Evolutionary conservation across 2,113 vertebrate species (phyloP), one percentile per base, ranked within the genome.

Genomic region (Halcyon senegalensis): DNA sequence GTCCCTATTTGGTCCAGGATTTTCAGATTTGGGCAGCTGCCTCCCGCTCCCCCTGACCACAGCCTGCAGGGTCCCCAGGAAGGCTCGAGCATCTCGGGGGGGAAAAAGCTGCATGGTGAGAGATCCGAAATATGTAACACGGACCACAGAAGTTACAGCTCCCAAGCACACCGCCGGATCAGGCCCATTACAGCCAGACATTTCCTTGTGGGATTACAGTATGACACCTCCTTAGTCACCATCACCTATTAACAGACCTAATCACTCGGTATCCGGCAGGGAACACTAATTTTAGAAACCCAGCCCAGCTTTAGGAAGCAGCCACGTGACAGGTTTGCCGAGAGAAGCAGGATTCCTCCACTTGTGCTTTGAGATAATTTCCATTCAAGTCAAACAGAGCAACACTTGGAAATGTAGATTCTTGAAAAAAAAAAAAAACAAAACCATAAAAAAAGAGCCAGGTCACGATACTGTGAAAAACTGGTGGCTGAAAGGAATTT

Each of bases 261-360:
- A 96, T 97, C 95, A 12, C 89, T 5, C 46, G 0, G 51, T 35
- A 83, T 84, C 92, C 77, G 37, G 20, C n/a, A 35, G 80, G 68
- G 46, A 95, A 14, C 73, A 11, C 96, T 96, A 97, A 97, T 94
- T 97, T 96, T 97, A 96, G 97, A 91, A 96, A 84, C 39, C 30
- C 73, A 55, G 67, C 81, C 7, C 18, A n/a, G 95, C 93, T 87
- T 85, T 90, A 28, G 96, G 95, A 85, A 72, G 83, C 79, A 62
- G 94, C 82, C 93, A 90, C 48, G 75, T 95, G 94, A 85, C 35
- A 23, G n/a, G 73, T 24, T 83, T 46, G 90, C 89, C 85, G 35
- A 90, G 88, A 94, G 79, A 59, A 88, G 92, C 81, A 89, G 90
- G 94, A 96, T 62, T 85, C 72, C 84, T 88, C 92, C 83, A 64